These are phyloP conservation scores for Trachurus trachurus DNA, from an alignment of 2,797 vertebrate species.

Conservation along the genomic window DNA sequence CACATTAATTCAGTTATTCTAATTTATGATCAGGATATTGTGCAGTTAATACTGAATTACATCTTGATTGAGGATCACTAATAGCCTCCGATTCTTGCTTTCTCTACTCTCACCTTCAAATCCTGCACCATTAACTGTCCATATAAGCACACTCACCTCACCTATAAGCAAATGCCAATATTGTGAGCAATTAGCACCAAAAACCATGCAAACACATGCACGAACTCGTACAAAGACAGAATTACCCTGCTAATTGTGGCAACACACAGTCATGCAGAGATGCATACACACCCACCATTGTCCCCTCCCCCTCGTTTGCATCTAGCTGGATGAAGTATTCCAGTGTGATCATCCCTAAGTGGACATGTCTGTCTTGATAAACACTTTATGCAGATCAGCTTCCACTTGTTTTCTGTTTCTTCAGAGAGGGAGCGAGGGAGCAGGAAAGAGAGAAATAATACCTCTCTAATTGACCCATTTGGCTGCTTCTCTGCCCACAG, in stretches of 20 bases:
- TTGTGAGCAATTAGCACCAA: not conserved
- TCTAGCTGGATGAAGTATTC: conserved; percentile 88
- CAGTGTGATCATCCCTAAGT: conserved; percentile 88
- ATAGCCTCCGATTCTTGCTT: conserved; percentile 17
- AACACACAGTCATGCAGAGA: conserved; percentile 42
- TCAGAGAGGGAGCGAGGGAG: conserved; percentile 80
- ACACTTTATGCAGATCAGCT: conserved; percentile 90
- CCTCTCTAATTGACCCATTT: conserved; percentile 99
- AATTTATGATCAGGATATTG: conserved; percentile 90
- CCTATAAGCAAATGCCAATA: conserved; percentile 27
- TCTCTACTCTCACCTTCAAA: conserved; percentile 31
- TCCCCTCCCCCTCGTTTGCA: conserved; percentile 65
- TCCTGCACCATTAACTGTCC: conserved; percentile 32
- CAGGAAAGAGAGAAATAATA: conserved; percentile 90
- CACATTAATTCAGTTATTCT: conserved; percentile 93
- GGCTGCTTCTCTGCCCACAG: conserved; percentile 98
- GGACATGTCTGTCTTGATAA: conserved; percentile 91
- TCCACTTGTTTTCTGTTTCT: conserved; percentile 89
- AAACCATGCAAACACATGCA: conserved; percentile 22
- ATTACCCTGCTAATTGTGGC: conserved; percentile 61
- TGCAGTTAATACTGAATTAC: conserved; percentile 87
- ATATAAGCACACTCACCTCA: conserved; percentile 28
- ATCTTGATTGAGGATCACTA: conserved; percentile 82
- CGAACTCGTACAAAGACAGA: conserved; percentile 30
- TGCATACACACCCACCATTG: conserved; percentile 33